Conservation (phyloP, 2,113 vertebrate species). For the Pluvianellus socialis region DNA sequence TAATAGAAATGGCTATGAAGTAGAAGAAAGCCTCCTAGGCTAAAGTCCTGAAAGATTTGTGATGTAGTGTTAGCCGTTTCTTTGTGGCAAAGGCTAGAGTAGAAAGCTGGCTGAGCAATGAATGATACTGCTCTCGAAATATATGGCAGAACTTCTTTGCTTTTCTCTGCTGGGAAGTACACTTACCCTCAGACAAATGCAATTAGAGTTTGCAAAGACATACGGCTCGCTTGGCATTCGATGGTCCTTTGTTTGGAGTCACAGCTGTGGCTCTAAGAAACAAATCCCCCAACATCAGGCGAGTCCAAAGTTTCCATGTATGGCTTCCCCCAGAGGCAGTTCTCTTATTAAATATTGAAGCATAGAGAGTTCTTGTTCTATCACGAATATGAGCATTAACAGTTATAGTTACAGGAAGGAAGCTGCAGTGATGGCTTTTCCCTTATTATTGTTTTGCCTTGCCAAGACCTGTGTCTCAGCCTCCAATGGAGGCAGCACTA, state of each 20-base stretch:
- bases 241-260: not conserved
- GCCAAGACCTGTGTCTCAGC: not conserved
- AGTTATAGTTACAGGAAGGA: not conserved
- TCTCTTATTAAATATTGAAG: constrained; percentile 12
- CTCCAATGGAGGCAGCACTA: not conserved
- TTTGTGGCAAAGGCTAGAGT: not conserved
- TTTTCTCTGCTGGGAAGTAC: not conserved
- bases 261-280: not conserved
- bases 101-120: not conserved
- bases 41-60: not conserved
- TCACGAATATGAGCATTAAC: not conserved
- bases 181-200: not conserved
- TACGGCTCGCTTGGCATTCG: not conserved
- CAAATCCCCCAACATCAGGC: not conserved
- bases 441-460: not conserved
- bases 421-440: not conserved
- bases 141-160: not conserved
- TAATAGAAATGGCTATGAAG: not conserved
- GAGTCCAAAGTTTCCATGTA: not conserved
- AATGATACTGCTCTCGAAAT: not conserved
- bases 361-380: not conserved
- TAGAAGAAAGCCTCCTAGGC: not conserved
- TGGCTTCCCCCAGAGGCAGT: not conserved
- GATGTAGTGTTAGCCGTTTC: not conserved
- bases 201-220: not conserved